phyloP scores from a whole-genome alignment of 1,140 invertebrate species.

The Formica exsecta region DNA sequence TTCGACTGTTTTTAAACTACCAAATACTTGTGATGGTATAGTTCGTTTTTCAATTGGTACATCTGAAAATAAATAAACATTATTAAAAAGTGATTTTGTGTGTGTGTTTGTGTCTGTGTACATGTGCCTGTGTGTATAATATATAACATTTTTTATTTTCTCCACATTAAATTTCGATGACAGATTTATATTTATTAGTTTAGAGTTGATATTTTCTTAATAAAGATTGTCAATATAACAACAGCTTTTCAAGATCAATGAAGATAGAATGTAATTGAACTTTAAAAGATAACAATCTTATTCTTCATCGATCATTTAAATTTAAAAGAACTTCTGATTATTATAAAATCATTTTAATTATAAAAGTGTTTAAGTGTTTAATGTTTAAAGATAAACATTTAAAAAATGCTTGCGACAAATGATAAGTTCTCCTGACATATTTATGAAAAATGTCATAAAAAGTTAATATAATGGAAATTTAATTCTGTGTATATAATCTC shows the following conservation, averaged over 20 bases:
- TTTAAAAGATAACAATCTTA: not conserved
- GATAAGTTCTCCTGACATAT: not conserved
- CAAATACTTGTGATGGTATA: conserved; percentile 95
- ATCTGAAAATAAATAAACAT: conserved; percentile 82
- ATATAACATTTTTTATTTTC: not conserved
- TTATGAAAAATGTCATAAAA: not conserved
- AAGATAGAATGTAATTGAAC: not conserved
- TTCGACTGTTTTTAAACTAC: conserved; percentile 88
- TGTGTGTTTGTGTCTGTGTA: not conserved
- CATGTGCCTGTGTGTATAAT: not conserved
- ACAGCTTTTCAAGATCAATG: not conserved
- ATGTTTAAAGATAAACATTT: too few species aligned
- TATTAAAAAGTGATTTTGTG: not conserved
- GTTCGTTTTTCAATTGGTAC: conserved; percentile 93
- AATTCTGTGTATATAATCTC: not conserved
- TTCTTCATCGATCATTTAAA: not conserved
- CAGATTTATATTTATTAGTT: not conserved
- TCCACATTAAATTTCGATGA: not conserved
- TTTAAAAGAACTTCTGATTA: not conserved
- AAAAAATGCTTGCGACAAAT: too few species aligned
- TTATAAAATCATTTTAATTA: conserved; percentile 21
- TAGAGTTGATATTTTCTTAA: not conserved
- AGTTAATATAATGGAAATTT: not conserved
- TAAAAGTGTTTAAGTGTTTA: not conserved
- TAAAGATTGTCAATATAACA: not conserved